A percentile compares a stretch with the other conserved stretches of the same genome.
Evolutionary conservation across 1,140 invertebrate species (phyloP).

Genomic region (Pararge aegeria): DNA sequence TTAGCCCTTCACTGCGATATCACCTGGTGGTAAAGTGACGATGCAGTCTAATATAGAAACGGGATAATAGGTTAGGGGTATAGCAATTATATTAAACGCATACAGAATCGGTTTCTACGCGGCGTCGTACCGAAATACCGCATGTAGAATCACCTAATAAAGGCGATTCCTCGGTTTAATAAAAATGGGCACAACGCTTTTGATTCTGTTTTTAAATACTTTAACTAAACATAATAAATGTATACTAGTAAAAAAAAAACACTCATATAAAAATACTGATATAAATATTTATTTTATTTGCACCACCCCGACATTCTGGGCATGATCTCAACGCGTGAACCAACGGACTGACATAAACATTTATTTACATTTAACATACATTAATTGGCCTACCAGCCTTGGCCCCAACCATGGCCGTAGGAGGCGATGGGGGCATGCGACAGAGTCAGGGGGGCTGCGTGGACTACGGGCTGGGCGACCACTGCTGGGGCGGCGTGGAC

Average conservation of each 20-base stretch:
- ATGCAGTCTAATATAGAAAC: no score
- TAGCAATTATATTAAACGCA: no score
- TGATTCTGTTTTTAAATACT: no score
- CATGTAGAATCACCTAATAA: no score
- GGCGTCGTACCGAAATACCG: no score
- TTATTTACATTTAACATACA: conserved; percentile 41
- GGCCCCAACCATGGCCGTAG: conserved; percentile 47
- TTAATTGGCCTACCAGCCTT: conserved; percentile 63
- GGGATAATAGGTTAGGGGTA: no score
- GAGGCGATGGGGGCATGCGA: conserved; percentile 39
- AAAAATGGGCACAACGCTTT: no score
- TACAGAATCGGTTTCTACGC: no score
- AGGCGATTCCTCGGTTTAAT: no score
- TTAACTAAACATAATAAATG: no score
- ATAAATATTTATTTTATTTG: conserved; percentile 66
- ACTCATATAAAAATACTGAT: conserved; percentile 30
- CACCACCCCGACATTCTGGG: conserved; percentile 50
- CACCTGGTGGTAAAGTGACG: no score
- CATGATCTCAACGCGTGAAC: conserved; percentile 63
- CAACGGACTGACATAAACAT: conserved; percentile 29
- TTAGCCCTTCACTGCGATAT: no score
- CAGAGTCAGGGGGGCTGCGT: conserved; percentile 34
- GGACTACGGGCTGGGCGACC: conserved; percentile 34
- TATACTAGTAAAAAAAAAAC: conserved; percentile 16
- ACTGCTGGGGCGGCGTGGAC: conserved; percentile 38